phyloP scores from a whole-genome alignment of 2,888 invertebrate species.

The Malthinus flaveolus region DNA sequence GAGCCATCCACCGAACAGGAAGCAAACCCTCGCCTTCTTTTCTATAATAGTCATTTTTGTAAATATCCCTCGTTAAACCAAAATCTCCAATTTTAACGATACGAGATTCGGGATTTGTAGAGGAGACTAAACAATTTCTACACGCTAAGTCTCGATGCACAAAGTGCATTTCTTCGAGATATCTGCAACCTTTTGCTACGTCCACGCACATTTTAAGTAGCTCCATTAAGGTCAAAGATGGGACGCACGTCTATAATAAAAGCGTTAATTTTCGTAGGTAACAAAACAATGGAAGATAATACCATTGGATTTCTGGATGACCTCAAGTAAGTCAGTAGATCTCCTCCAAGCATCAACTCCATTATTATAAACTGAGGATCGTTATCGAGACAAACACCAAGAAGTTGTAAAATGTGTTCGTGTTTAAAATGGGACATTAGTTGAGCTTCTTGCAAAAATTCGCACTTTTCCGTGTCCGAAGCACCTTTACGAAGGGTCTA shows the following conservation, averaged over 20 bases:
- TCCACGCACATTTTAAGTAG: conserved; percentile 92
- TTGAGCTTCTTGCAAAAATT: conserved; percentile 95
- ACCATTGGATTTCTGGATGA: conserved; percentile 78
- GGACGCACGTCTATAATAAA: conserved; percentile 61
- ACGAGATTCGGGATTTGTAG: conserved; percentile 65
- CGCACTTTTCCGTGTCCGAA: conserved; percentile 84
- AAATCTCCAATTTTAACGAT: conserved; percentile 98
- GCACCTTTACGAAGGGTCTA: conserved; percentile 91
- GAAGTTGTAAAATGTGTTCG: conserved; percentile 87
- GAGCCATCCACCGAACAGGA: conserved; percentile 98
- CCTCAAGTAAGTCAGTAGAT: conserved; percentile 87
- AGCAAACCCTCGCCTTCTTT: conserved; percentile 90
- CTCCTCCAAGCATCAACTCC: conserved; percentile 98
- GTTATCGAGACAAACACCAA: conserved; percentile 93
- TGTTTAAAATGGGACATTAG: conserved; percentile 98
- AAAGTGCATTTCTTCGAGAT: conserved; percentile 95
- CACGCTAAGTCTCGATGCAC: conserved; percentile 97
- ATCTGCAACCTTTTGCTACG: conserved; percentile 92
- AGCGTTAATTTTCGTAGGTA: background rate
- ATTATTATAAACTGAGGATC: conserved; percentile 93
- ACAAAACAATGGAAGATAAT: conserved; percentile 21
- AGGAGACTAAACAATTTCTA: conserved; percentile 91
- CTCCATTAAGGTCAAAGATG: conserved; percentile 77
- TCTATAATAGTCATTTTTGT: conserved; percentile 96
- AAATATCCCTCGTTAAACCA: conserved; percentile 94